Percentiles rank a stretch among this genome's conserved stretches.
Evolutionary conservation across 2,888 invertebrate genomes (phyloP).

Genomic region (Scaptomyza polygonia): DNA sequence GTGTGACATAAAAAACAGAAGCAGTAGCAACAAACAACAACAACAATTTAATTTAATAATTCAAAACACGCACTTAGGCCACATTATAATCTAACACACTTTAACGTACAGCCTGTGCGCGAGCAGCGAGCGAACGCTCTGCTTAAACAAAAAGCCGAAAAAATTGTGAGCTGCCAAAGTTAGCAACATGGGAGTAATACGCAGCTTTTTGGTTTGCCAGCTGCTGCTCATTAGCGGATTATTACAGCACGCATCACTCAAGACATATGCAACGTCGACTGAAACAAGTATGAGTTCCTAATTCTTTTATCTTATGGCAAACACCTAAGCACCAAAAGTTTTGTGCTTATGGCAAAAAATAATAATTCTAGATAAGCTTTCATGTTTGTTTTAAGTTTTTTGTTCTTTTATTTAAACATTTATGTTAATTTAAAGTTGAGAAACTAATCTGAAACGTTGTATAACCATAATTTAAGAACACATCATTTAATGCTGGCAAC

Average conservation of each 20-base stretch:
- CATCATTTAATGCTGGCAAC: not conserved
- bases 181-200: slow-evolving; percentile 82
- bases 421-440: not conserved
- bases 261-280: slow-evolving; percentile 27
- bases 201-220: slow-evolving; percentile 76
- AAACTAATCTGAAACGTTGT: not conserved
- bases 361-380: slow-evolving; percentile 8
- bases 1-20: slow-evolving; percentile 21
- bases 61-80: slow-evolving; percentile 63
- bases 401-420: not conserved
- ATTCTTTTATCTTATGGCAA: slow-evolving; percentile 28
- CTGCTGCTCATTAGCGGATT: slow-evolving; percentile 81
- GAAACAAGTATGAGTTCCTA: slow-evolving; percentile 42
- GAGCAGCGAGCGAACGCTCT: slow-evolving; percentile 6
- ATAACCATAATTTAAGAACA: not conserved
- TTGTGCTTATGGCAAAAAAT: slow-evolving; percentile 13
- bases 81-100: slow-evolving; percentile 60
- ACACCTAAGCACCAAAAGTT: slow-evolving; percentile 5
- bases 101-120: slow-evolving; percentile 38
- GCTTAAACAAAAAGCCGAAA: slow-evolving; percentile 10
- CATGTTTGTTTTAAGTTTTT: slow-evolving; percentile 19
- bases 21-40: slow-evolving; percentile 27
- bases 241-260: slow-evolving; percentile 53
- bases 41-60: slow-evolving; percentile 71
- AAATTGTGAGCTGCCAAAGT: slow-evolving; percentile 41